Evolutionary conservation across 2,888 invertebrate genomes (phyloP), one percentile per base, ranked within the genome.

Genomic region (Caenorhabditis drosophilae): DNA sequence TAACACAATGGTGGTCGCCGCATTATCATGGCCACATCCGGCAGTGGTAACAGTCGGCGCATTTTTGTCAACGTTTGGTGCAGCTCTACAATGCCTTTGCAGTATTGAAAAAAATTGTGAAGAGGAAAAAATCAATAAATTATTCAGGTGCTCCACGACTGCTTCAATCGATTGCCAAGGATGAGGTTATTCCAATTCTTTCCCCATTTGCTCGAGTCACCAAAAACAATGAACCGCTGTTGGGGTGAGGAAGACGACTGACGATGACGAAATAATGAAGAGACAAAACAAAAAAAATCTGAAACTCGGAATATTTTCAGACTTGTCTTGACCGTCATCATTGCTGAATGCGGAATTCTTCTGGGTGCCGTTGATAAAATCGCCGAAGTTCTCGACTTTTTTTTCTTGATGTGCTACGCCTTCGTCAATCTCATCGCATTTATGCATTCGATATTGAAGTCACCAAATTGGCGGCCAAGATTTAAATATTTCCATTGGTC

Each of bases 371-470:
- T 99, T 49, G 98, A 99, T 86, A 90, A 93, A 83, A 89, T 99
- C 73, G 97, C 98, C 6, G 98, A 98, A 0, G 75, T 82, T 11
- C 73, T 84, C 41, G 83, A 83, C 60, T 83, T 84, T 67, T 98
- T 99, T 88, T 98, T 99, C 89, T 89, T 98, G 73, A 98, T 98
- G 97, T 99, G 98, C 86, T 99, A 98, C 85, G 96, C 96, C 31
- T 99, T 98, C 86, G 97, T 99, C 20, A 98, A 98, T 86, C 88
- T 99, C 70, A 98, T 98, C 44, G 98, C 97, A 85, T 95, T 95
- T 51, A 89, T 99, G 48, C 98, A 99, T 87, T 97, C 98, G 0
- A 87, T 99, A 15, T 87, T 99, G 50, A 84, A 84, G 25, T 93
- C 96, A 20, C 98, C 98, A 7, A 97, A 95, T 86, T 98, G 98